Conservation (phyloP, 2,888 invertebrate species). For the Dysmachus trigonus region DNA sequence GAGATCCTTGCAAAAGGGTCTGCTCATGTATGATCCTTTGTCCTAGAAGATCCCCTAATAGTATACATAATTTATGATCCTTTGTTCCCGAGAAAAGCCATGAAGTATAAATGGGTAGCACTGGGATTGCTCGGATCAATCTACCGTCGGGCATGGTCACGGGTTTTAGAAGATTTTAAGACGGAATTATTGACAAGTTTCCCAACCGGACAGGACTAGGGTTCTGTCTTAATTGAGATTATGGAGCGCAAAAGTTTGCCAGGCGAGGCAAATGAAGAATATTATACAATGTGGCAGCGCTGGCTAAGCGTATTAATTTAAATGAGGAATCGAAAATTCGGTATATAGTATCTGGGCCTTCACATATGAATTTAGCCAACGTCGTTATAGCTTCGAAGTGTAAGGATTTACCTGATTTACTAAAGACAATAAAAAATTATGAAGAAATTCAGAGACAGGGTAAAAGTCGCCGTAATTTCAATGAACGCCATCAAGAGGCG, state of each 20-base stretch:
- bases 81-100: not conserved
- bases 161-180: slow-evolving; percentile 51
- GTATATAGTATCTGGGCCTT: slow-evolving; percentile 6
- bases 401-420: not conserved
- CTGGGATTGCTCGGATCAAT: no score
- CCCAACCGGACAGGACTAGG: not conserved
- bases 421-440: slow-evolving; percentile 2
- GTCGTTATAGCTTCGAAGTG: not conserved
- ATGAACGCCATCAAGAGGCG: no score
- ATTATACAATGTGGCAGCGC: not conserved
- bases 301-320: not conserved
- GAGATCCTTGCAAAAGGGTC: no score
- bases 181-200: slow-evolving; percentile 47
- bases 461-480: no score
- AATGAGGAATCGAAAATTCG: not conserved
- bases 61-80: no score
- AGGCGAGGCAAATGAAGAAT: not conserved
- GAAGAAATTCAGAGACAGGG: not conserved
- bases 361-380: not conserved
- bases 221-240: not conserved
- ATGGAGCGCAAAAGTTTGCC: not conserved
- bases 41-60: no score
- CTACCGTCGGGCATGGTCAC: no score
- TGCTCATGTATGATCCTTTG: no score
- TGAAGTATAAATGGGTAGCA: not conserved